Conservation (phyloP, 2,888 invertebrate species). For the Acleris emargana region DNA sequence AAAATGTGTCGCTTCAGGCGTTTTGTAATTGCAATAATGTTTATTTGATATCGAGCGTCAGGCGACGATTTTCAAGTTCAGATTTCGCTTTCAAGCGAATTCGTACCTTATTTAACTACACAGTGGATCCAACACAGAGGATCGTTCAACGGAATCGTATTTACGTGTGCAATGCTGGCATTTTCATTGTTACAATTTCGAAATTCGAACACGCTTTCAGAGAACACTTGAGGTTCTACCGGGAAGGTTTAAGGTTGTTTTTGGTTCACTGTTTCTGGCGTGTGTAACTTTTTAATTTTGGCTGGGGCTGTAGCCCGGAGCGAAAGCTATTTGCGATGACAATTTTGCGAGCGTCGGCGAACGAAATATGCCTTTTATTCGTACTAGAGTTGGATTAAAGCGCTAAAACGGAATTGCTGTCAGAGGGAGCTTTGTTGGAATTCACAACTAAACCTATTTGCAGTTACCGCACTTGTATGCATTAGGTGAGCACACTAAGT, state of each 20-base stretch:
- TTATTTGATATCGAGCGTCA: constrained; percentile 84
- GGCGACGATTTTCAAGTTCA: constrained; percentile 84
- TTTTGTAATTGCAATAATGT: constrained; percentile 62
- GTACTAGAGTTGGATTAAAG: constrained; percentile 79
- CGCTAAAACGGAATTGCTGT: constrained; percentile 82
- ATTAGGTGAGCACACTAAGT: constrained; percentile 3
- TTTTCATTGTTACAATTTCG: constrained; percentile 81
- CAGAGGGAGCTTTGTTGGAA: constrained; percentile 72
- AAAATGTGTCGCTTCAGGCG: constrained; percentile 61
- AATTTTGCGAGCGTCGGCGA: constrained; percentile 80
- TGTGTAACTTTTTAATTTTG: constrained; percentile 51
- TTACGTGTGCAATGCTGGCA: constrained; percentile 81
- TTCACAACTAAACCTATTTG: constrained; percentile 66
- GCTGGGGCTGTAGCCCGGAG: constrained; percentile 58
- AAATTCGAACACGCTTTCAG: constrained; percentile 54
- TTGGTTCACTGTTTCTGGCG: constrained; percentile 42
- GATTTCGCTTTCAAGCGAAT: constrained; percentile 73
- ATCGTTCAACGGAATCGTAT: constrained; percentile 71
- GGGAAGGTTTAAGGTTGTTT: constrained; percentile 39
- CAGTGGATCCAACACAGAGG: constrained; percentile 63
- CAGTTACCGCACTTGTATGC: constrained; percentile 39
- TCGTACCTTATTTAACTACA: constrained; percentile 67
- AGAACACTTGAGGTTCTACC: constrained; percentile 43
- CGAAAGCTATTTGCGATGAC: constrained; percentile 84
- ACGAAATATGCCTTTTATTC: constrained; percentile 84